Evolutionary conservation across 1,140 invertebrate genomes (phyloP).

Genomic region (Sminthurides bifidus): DNA sequence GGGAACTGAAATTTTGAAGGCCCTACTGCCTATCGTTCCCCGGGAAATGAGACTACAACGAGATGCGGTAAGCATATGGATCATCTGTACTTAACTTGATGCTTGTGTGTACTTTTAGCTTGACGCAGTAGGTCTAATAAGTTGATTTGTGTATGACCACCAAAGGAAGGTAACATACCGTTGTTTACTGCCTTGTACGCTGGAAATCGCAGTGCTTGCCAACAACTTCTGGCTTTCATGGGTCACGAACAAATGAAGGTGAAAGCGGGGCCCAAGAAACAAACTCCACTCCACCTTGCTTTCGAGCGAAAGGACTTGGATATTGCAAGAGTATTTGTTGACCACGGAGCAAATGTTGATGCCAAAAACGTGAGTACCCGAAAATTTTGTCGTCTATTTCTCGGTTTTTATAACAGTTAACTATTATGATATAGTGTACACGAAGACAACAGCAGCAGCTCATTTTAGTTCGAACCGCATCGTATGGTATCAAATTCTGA

Average conservation of each 20-base stretch:
- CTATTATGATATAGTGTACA: too few species aligned
- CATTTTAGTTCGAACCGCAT: too few species aligned
- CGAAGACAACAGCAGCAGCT: too few species aligned
- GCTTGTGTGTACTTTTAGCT: conserved; percentile 36
- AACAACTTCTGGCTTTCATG: conserved; percentile 63
- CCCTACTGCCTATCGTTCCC: conserved; percentile 66
- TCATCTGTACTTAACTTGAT: conserved; percentile 1
- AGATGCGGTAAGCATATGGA: conserved; percentile 62
- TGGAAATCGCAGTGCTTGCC: conserved; percentile 82
- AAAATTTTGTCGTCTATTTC: too few species aligned
- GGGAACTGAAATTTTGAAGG: conserved; percentile 72
- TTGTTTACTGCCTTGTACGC: conserved; percentile 82
- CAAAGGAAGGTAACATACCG: conserved; percentile 78
- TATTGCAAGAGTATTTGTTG: conserved; percentile 78
- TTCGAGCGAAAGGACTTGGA: conserved; percentile 78
- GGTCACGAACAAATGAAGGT: conserved; percentile 66
- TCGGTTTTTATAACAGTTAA: too few species aligned
- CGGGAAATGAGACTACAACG: conserved; percentile 71
- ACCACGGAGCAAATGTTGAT: conserved; percentile 81
- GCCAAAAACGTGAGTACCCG: conserved; percentile 67
- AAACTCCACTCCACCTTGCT: conserved; percentile 83
- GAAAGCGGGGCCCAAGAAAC: conserved; percentile 51
- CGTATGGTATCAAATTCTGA: too few species aligned
- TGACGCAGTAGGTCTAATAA: too few species aligned
- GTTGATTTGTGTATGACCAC: neutral